phyloP scores from a whole-genome alignment of 2,888 invertebrate species.

The Tipula vernalis region DNA sequence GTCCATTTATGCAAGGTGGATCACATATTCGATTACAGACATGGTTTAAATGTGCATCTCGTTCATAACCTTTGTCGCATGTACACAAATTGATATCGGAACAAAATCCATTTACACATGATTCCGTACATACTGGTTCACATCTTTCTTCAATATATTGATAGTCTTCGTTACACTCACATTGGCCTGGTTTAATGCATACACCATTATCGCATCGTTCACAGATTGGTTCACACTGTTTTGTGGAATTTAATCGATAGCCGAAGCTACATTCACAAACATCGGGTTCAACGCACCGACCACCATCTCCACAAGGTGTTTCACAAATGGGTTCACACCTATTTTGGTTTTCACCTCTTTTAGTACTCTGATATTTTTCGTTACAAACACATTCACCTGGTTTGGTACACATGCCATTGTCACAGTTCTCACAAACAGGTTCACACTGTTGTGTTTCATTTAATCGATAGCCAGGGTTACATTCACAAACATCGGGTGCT shows the following conservation, averaged over 20 bases:
- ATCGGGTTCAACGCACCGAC: neutral
- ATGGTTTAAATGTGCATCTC: slow-evolving; percentile 11
- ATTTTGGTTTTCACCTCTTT: neutral
- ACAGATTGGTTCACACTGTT: slow-evolving; percentile 11
- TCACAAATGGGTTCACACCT: slow-evolving; percentile 23
- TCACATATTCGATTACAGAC: slow-evolving; percentile 13
- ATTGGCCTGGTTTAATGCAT: slow-evolving; percentile 11
- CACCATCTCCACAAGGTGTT: slow-evolving; percentile 18
- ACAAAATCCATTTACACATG: slow-evolving; percentile 16
- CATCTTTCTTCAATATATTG: slow-evolving; percentile 38
- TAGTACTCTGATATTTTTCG: neutral
- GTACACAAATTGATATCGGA: slow-evolving; percentile 23
- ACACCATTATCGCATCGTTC: slow-evolving; percentile 12
- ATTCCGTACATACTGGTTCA: neutral
- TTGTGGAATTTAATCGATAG: neutral
- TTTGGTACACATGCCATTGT: neutral
- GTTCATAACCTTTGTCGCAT: slow-evolving; percentile 20
- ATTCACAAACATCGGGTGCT: slow-evolving; percentile 30
- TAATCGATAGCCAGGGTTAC: slow-evolving; percentile 16
- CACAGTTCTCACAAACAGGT: slow-evolving; percentile 11
- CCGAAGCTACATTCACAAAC: neutral
- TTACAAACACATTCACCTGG: neutral
- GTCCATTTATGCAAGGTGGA: neutral
- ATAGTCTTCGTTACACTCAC: slow-evolving; percentile 57
- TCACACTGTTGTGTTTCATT: neutral